These are phyloP conservation scores for Adelges cooleyi DNA, from an alignment of 1,140 invertebrate genomes.

Conservation along the genomic window DNA sequence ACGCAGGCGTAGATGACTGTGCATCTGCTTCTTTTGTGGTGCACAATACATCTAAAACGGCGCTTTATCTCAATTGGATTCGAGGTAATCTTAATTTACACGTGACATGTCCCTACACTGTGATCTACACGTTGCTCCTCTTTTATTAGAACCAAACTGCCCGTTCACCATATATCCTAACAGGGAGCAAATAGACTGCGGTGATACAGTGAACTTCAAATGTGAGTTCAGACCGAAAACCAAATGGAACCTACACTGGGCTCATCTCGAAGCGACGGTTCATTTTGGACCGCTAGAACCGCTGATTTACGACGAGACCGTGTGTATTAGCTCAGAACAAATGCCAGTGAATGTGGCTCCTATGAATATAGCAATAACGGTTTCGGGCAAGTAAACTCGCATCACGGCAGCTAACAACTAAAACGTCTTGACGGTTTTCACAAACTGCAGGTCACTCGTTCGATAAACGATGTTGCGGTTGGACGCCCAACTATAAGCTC, in stretches of 20 bases:
- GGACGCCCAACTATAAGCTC: conserved; percentile 1
- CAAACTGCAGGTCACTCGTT: neutral
- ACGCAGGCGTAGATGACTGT: neutral
- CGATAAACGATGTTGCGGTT: neutral
- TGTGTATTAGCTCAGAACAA: neutral
- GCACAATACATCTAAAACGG: neutral
- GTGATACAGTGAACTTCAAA: neutral
- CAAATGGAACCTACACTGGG: neutral
- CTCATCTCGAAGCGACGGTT: neutral
- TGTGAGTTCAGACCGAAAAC: neutral
- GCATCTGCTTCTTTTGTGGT: neutral
- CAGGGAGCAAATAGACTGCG: neutral
- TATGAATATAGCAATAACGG: neutral
- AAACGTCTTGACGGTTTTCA: too few relatives aligned
- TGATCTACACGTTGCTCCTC: neutral
- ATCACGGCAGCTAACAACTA: too few relatives aligned
- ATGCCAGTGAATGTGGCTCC: neutral
- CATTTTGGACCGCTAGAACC: neutral
- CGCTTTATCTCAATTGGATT: neutral
- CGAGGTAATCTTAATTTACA: neutral
- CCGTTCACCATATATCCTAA: neutral
- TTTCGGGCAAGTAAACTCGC: neutral
- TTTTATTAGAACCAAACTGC: neutral
- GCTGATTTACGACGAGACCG: too few relatives aligned
- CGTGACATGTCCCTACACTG: neutral